Percentiles rank a stretch among this genome's conserved stretches.
Conservation (phyloP, 1,140 invertebrate species). For the Triops longicaudatus region DNA sequence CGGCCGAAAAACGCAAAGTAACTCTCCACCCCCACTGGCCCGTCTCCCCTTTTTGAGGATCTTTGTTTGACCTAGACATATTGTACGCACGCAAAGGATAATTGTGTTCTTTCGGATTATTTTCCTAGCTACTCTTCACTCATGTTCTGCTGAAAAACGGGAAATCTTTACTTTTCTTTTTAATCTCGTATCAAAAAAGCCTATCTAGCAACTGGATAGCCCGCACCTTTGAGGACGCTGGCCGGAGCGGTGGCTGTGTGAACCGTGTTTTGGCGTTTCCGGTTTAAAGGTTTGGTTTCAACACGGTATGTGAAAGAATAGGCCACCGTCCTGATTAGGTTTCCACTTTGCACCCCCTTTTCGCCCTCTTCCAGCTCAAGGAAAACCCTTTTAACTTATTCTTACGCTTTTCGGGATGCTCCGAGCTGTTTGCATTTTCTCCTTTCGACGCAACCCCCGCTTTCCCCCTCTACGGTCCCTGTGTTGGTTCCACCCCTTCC, state of each 20-base stretch:
- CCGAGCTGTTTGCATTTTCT: background rate
- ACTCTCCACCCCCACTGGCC: background rate
- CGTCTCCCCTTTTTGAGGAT: background rate
- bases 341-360: background rate
- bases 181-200: background rate
- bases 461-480: background rate
- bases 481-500: background rate
- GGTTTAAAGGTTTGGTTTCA: background rate
- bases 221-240: background rate
- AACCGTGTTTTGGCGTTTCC: background rate
- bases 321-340: background rate
- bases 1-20: background rate
- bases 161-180: background rate
- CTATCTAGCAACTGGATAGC: background rate
- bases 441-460: background rate
- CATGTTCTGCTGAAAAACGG: background rate
- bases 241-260: background rate
- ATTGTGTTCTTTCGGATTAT: background rate
- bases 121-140: background rate
- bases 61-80: background rate
- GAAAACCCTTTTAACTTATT: background rate
- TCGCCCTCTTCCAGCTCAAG: background rate
- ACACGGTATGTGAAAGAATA: background rate
- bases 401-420: conserved; percentile 6
- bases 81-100: background rate